These are phyloP conservation scores for Neopipo cinnamomea DNA, from an alignment of 2,113 vertebrate genomes.

Conservation along the genomic window DNA sequence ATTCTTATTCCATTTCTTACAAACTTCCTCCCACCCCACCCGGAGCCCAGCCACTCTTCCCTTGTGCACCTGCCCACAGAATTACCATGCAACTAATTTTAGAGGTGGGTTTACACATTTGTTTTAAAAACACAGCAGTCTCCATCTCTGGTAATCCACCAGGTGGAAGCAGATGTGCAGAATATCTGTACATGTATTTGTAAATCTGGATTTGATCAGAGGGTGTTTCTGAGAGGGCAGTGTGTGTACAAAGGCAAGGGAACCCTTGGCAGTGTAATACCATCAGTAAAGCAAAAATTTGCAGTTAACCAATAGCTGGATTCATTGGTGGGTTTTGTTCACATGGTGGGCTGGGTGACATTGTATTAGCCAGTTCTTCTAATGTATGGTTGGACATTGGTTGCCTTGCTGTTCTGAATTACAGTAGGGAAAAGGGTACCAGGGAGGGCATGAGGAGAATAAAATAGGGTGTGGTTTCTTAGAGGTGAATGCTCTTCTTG, in stretches of 20 bases:
- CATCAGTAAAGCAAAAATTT: neutral
- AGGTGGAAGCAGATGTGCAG: slow-evolving; percentile 61
- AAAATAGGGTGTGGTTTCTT: slow-evolving; percentile 39
- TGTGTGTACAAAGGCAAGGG: neutral
- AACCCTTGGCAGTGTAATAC: neutral
- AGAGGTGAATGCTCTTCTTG: neutral
- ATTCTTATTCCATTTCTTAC: neutral
- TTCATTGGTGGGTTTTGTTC: slow-evolving; percentile 47
- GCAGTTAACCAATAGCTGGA: neutral
- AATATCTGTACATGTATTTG: neutral
- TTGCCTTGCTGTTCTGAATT: slow-evolving; percentile 3
- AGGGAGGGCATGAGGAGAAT: neutral
- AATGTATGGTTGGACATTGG: neutral
- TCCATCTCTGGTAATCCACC: slow-evolving; percentile 37
- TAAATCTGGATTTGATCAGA: neutral
- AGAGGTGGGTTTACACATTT: neutral
- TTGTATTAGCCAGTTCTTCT: slow-evolving; percentile 20
- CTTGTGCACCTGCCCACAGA: neutral
- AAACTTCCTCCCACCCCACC: neutral
- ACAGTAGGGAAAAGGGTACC: neutral
- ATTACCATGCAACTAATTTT: neutral
- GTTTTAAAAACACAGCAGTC: neutral
- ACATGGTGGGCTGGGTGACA: neutral
- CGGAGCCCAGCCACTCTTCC: neutral
- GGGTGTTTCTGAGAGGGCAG: neutral